These are phyloP conservation scores for Naso thynnoides DNA, from an alignment of 2,797 vertebrate genomes.

Conservation along the genomic window DNA sequence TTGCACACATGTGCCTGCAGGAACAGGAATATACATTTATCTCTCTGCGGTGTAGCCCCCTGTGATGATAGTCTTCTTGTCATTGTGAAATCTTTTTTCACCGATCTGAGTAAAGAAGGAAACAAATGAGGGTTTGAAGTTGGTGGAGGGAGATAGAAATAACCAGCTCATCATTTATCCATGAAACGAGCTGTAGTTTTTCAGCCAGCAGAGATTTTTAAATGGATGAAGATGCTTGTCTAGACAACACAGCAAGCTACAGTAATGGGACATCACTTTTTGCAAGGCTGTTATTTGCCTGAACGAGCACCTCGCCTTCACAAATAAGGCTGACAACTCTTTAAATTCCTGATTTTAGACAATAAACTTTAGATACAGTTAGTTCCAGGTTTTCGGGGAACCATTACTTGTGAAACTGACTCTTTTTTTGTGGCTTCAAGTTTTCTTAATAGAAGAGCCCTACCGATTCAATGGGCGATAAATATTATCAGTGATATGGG, in stretches of 20 bases:
- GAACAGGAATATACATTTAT: slow-evolving; percentile 2
- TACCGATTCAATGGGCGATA: no score
- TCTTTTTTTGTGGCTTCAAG: neutral
- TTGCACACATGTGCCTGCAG: slow-evolving; percentile 5
- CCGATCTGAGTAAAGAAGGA: slow-evolving; percentile 26
- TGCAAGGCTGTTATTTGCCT: slow-evolving; percentile 22
- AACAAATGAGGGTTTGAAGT: slow-evolving; percentile 25
- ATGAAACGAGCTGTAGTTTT: slow-evolving; percentile 57
- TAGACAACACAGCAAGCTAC: slow-evolving; percentile 15
- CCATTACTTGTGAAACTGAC: slow-evolving; percentile 2
- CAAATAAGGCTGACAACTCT: neutral
- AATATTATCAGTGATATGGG: no score
- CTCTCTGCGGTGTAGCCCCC: neutral
- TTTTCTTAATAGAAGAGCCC: no score
- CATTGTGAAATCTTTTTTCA: slow-evolving; percentile 29
- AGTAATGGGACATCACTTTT: slow-evolving; percentile 27
- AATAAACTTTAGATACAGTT: neutral
- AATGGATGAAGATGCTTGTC: slow-evolving; percentile 40
- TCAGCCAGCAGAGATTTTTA: slow-evolving; percentile 58
- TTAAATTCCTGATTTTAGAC: neutral
- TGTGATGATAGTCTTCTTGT: slow-evolving; percentile 17
- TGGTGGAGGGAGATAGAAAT: slow-evolving; percentile 11
- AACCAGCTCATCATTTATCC: slow-evolving; percentile 58
- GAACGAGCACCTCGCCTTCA: slow-evolving; percentile 14
- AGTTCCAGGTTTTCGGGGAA: neutral